These are phyloP conservation scores for Cavia aperea DNA, from an alignment of 2,113 vertebrate genomes.

Conservation along the genomic window DNA sequence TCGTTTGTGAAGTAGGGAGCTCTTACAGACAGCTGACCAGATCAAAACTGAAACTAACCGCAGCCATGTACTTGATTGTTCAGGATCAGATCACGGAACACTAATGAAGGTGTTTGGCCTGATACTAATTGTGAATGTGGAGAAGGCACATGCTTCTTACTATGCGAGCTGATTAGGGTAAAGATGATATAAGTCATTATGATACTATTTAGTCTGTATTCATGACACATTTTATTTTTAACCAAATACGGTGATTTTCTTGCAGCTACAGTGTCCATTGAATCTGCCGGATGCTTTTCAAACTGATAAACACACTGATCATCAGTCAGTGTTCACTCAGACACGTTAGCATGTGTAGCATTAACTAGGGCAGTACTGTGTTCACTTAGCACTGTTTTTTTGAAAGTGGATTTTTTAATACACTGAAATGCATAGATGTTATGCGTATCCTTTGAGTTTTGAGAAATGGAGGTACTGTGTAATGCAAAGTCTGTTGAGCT, in stretches of 20 bases:
- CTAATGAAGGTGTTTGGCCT: not conserved
- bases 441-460: not conserved
- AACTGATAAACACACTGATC: not conserved
- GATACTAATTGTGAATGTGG: not conserved
- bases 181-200: not conserved
- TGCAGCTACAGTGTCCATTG: not conserved
- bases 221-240: slow-evolving; percentile 16
- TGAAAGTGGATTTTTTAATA: not conserved
- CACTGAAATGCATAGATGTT: not conserved
- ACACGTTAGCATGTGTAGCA: not conserved
- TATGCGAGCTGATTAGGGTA: not conserved
- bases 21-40: not conserved
- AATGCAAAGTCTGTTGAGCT: not conserved
- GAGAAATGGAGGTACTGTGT: not conserved
- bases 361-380: not conserved
- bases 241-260: not conserved
- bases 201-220: not conserved
- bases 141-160: not conserved
- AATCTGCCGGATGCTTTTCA: not conserved
- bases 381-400: not conserved
- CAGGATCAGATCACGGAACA: not conserved
- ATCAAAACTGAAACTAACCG: not conserved
- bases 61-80: not conserved
- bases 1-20: not conserved
- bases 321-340: not conserved